These are phyloP conservation scores for Glomeris maerens DNA, from an alignment of 1,140 invertebrate genomes.

Conservation along the genomic window DNA sequence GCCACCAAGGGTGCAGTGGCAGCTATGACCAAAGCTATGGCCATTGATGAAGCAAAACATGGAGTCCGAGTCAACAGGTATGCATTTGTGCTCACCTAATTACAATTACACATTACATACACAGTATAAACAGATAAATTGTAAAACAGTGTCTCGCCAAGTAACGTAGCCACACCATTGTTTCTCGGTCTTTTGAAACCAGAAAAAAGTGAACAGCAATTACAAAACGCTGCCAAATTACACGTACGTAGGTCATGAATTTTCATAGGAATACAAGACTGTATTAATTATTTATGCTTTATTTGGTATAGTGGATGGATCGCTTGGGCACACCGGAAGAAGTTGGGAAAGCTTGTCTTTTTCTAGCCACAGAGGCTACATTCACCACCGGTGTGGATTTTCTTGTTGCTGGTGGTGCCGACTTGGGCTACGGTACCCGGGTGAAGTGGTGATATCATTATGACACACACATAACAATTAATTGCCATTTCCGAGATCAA, in stretches of 20 bases:
- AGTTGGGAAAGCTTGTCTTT: slow-evolving; percentile 26
- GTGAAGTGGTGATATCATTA: too few species aligned
- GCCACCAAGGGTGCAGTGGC: slow-evolving; percentile 28
- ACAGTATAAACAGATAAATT: not conserved
- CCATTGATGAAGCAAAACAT: slow-evolving; percentile 27
- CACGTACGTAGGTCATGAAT: not conserved
- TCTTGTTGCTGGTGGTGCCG: slow-evolving; percentile 28
- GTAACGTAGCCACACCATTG: not conserved
- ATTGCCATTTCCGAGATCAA: not conserved
- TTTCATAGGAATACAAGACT: not conserved
- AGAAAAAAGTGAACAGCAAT: not conserved
- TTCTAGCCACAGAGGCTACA: slow-evolving; percentile 29
- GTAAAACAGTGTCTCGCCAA: not conserved
- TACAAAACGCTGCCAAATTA: not conserved
- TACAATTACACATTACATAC: not conserved
- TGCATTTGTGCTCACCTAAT: not conserved
- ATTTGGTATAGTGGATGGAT: not conserved
- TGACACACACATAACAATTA: slow-evolving; percentile 16
- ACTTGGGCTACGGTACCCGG: slow-evolving; percentile 30
- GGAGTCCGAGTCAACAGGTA: slow-evolving; percentile 26
- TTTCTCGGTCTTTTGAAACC: not conserved
- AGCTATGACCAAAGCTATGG: slow-evolving; percentile 27
- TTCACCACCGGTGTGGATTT: slow-evolving; percentile 31
- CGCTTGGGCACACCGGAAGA: slow-evolving; percentile 28
- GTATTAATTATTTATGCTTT: not conserved